phyloP scores from a whole-genome alignment of 2,797 vertebrate genomes.

The Crenichthys baileyi region DNA sequence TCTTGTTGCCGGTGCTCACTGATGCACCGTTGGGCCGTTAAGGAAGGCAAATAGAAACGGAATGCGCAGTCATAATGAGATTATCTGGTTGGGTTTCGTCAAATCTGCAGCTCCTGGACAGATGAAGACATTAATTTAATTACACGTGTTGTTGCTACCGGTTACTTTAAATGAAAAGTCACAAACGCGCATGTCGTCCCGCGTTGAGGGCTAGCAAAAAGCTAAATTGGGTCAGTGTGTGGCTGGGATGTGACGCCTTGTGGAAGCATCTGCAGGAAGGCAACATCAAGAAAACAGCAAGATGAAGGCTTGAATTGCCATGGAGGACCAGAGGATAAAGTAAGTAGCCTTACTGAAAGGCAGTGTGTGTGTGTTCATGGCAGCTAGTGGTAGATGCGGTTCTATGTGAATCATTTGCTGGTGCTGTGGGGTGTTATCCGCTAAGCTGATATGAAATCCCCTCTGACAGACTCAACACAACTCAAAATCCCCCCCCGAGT shows the following conservation, averaged over 20 bases:
- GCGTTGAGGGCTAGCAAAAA: slow-evolving; percentile 24
- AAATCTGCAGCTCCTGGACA: slow-evolving; percentile 9
- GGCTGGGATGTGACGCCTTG: slow-evolving; percentile 54
- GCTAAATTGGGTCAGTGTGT: slow-evolving; percentile 24
- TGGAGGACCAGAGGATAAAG: slow-evolving; percentile 33
- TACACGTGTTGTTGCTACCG: background rate
- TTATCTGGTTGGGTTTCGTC: slow-evolving; percentile 13
- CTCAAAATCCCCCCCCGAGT: background rate
- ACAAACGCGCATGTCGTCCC: background rate
- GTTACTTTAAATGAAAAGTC: background rate
- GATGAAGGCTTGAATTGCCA: slow-evolving; percentile 24
- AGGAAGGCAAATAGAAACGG: slow-evolving; percentile 47
- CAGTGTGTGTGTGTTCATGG: slow-evolving; percentile 3
- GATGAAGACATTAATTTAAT: background rate
- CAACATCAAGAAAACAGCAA: slow-evolving; percentile 8
- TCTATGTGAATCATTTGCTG: background rate
- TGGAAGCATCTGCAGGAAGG: slow-evolving; percentile 38
- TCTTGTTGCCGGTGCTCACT: slow-evolving; percentile 38
- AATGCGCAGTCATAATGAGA: slow-evolving; percentile 20
- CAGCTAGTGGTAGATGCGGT: slow-evolving; percentile 4
- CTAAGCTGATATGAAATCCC: slow-evolving; percentile 8
- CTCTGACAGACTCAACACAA: background rate
- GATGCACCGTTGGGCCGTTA: slow-evolving; percentile 12
- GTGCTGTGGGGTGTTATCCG: background rate
- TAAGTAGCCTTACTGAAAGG: slow-evolving; percentile 44